Evolutionary conservation across 1,140 invertebrate species (phyloP).

Genomic region (Pinna nobilis): DNA sequence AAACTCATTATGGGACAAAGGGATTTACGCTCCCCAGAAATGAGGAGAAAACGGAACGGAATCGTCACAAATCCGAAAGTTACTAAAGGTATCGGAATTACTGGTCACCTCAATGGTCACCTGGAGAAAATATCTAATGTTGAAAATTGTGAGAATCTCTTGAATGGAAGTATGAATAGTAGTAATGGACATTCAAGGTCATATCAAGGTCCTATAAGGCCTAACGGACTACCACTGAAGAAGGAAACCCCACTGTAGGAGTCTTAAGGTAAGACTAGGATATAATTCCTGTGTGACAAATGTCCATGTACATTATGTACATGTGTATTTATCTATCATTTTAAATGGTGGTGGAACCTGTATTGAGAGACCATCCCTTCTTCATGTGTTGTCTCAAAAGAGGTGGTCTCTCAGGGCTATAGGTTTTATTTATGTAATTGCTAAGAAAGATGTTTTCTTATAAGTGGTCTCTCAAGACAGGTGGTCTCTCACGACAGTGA

Average conservation of each 20-base stretch:
- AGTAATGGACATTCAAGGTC: too few relatives aligned
- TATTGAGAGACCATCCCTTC: too few relatives aligned
- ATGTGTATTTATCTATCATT: too few relatives aligned
- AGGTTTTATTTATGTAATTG: too few relatives aligned
- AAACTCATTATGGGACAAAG: constrained; percentile 66
- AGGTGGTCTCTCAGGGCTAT: too few relatives aligned
- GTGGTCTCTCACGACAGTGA: too few relatives aligned
- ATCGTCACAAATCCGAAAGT: constrained; percentile 94
- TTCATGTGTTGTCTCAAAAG: too few relatives aligned
- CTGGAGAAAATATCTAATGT: constrained; percentile 50
- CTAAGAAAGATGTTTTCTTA: too few relatives aligned
- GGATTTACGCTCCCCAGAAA: constrained; percentile 71
- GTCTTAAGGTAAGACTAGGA: constrained; percentile 18
- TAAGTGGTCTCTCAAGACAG: too few relatives aligned
- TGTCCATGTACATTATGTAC: too few relatives aligned
- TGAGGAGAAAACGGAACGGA: constrained; percentile 82
- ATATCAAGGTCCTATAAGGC: constrained; percentile 76
- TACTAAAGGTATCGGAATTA: constrained; percentile 61
- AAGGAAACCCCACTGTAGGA: constrained; percentile 82
- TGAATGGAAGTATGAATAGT: too few relatives aligned
- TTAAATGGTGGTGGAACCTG: too few relatives aligned
- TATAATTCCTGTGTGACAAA: background rate
- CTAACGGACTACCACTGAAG: constrained; percentile 84
- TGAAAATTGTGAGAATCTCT: constrained; percentile 26
- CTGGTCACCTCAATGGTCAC: constrained; percentile 34